These are phyloP conservation scores for Anguilla marmorata DNA, from an alignment of 2,797 vertebrate genomes.

Conservation along the genomic window DNA sequence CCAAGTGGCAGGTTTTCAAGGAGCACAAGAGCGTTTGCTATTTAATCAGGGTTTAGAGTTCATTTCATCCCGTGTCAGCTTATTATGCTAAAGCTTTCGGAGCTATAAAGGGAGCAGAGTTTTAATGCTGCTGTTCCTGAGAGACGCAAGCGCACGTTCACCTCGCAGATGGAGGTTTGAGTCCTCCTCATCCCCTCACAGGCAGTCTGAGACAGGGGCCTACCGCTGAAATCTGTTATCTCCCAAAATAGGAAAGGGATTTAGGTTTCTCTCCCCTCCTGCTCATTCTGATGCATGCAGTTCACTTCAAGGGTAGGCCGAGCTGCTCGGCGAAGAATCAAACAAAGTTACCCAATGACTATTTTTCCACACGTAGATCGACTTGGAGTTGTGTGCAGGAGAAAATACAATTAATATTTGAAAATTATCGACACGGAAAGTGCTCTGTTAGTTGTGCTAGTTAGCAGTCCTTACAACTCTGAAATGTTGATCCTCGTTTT, in stretches of 20 bases:
- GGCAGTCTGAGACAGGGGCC: constrained; percentile 15
- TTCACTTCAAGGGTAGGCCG: not conserved
- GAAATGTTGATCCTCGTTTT: too few species aligned
- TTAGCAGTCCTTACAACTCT: too few species aligned
- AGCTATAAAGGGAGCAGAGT: not conserved
- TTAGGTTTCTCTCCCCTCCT: not conserved
- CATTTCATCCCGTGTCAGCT: too few species aligned
- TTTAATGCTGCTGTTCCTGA: not conserved
- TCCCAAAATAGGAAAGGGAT: constrained; percentile 34
- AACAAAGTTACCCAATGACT: not conserved
- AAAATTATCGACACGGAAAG: not conserved
- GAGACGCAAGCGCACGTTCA: not conserved
- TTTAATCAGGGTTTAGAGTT: too few species aligned
- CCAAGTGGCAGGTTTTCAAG: not conserved
- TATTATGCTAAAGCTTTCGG: not conserved
- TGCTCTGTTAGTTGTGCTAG: too few species aligned
- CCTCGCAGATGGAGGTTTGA: constrained; percentile 27
- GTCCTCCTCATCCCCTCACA: constrained; percentile 7
- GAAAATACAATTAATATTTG: not conserved
- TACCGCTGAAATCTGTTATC: constrained; percentile 32
- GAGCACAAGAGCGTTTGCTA: not conserved
- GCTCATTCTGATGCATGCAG: not conserved
- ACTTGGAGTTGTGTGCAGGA: not conserved
- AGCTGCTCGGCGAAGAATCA: not conserved
- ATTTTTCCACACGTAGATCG: not conserved